Evolutionary conservation across 2,888 invertebrate genomes (phyloP).

Genomic region (Stenodera caucasica): DNA sequence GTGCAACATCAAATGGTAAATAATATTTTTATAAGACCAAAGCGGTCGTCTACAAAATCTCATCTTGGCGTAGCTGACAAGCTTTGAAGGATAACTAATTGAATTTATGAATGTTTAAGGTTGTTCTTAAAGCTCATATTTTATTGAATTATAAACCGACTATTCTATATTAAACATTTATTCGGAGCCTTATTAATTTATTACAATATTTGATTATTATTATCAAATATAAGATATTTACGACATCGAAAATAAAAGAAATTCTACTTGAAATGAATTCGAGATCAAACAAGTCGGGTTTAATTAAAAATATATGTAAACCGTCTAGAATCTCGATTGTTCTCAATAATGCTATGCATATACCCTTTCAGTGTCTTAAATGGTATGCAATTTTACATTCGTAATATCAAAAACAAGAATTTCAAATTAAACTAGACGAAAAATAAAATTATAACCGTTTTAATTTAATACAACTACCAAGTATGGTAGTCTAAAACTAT

Average conservation of each 20-base stretch:
- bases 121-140: constrained; percentile 25
- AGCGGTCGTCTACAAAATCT: constrained; percentile 45
- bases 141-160: constrained; percentile 27
- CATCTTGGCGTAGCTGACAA: constrained; percentile 48
- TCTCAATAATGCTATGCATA: neutral
- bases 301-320: constrained; percentile 19
- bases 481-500: neutral
- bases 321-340: neutral
- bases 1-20: constrained; percentile 49
- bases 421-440: neutral
- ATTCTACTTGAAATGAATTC: constrained; percentile 16
- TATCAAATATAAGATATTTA: neutral
- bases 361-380: neutral
- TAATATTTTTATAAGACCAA: constrained; percentile 29
- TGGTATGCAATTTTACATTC: neutral
- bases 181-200: constrained; percentile 13
- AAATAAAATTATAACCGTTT: neutral
- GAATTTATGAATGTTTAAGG: constrained; percentile 28
- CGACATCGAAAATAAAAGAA: constrained; percentile 16
- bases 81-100: constrained; percentile 33
- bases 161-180: constrained; percentile 22
- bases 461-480: neutral
- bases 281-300: constrained; percentile 17
- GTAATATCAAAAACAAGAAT: constrained; percentile 2
- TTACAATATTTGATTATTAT: constrained; percentile 7